These are phyloP conservation scores for Apostichopus leukothele DNA, from an alignment of 53 echinoderm and acorn worm genomes.

Conservation along the genomic window DNA sequence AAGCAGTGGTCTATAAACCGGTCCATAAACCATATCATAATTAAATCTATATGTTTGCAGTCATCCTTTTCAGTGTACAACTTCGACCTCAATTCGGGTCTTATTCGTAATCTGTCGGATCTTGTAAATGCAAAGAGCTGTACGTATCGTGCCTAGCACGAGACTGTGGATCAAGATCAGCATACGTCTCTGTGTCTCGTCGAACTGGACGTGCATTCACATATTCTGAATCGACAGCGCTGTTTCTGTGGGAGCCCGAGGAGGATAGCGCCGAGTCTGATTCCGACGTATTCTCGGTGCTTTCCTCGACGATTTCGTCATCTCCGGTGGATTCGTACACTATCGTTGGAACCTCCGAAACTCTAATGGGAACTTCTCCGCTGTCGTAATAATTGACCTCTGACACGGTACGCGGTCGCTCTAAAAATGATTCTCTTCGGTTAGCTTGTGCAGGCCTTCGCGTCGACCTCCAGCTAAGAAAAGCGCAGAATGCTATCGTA, in stretches of 20 bases:
- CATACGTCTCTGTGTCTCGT: conserved; percentile 56
- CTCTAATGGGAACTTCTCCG: conserved; percentile 8
- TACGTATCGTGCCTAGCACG: conserved; percentile 61
- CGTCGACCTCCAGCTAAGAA: conserved; percentile 23
- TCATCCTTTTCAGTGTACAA: no score
- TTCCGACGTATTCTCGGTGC: not conserved
- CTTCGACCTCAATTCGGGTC: no score
- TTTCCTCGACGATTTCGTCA: not conserved
- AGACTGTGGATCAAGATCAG: conserved; percentile 64
- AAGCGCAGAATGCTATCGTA: conserved; percentile 69
- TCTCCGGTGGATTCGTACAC: conserved; percentile 38
- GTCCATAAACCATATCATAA: no score
- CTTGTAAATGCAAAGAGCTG: conserved; percentile 53
- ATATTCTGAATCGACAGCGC: conserved; percentile 52
- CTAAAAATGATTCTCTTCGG: not conserved
- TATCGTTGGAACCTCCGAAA: conserved; percentile 19
- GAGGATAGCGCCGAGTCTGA: conserved; percentile 23
- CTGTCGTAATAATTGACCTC: conserved; percentile 46
- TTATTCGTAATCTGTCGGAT: not conserved
- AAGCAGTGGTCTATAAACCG: no score
- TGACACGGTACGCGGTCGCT: conserved; percentile 36
- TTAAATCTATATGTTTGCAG: no score
- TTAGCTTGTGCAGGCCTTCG: not conserved
- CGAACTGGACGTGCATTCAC: conserved; percentile 55
- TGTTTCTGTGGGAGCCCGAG: conserved; percentile 43